phyloP scores from a whole-genome alignment of 2,797 vertebrate genomes.

The Gallirallus australis region DNA sequence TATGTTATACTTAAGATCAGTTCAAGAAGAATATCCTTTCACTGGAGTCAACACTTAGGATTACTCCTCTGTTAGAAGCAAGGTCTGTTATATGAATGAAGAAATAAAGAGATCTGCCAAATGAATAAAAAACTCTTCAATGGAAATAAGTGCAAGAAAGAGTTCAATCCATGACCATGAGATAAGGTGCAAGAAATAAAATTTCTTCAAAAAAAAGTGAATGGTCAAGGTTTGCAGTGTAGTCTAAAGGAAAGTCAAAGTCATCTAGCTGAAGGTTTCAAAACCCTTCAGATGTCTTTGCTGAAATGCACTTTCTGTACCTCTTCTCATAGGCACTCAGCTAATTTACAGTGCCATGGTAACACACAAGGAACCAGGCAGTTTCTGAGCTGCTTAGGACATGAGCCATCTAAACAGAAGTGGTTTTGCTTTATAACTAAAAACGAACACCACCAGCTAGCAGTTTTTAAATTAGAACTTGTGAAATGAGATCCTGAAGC shows the following conservation, averaged over 20 bases:
- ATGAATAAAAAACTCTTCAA: background rate
- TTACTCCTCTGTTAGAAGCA: background rate
- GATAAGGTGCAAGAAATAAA: background rate
- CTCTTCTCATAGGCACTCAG: background rate
- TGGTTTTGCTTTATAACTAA: background rate
- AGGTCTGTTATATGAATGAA: background rate
- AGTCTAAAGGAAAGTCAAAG: background rate
- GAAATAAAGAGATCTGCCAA: background rate
- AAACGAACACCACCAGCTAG: background rate
- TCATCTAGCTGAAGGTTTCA: background rate
- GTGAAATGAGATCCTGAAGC: background rate
- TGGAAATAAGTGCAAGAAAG: background rate
- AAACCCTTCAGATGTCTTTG: background rate
- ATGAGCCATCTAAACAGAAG: slow-evolving; percentile 22
- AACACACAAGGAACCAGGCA: slow-evolving; percentile 29
- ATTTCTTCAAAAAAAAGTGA: background rate
- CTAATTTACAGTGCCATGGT: slow-evolving; percentile 48
- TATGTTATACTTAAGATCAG: background rate
- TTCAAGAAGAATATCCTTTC: background rate
- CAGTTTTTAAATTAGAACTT: background rate
- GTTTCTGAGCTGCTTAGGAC: slow-evolving; percentile 23
- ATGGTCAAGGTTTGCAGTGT: background rate
- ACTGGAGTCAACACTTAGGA: background rate
- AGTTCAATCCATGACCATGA: background rate
- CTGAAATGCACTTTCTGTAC: slow-evolving; percentile 25